Base-by-base conservation (phyloP, 2,113 vertebrate genomes). In the Pachycephala philippinensis region DNA sequence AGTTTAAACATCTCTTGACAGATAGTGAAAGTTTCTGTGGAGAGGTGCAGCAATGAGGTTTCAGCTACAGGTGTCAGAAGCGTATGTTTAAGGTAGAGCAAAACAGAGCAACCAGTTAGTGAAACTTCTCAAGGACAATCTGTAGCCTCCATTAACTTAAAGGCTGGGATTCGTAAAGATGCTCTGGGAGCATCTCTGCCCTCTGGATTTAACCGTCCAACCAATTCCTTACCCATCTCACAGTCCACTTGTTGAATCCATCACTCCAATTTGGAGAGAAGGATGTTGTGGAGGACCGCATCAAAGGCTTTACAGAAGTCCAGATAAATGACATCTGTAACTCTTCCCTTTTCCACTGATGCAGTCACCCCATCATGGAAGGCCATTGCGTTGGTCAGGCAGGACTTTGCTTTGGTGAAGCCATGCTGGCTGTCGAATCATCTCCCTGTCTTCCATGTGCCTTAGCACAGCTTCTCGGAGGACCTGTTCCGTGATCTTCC, bases 141-240 rank as follows among this genome's bases (percentile, higher is more conserved):
- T 44, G 21, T 39, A 39, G 31, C 20, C 19, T 90, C 24, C 3
- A 1, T 65, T 60, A 13, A 2, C 44, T n/a, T 56, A 27, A 26
- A 80, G 44, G 7, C 10, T 70, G 65, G 11, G 33, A 23, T 47
- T 94, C 11, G 3, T 64, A 8, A 82, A 77, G 59, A 49, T 33
- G 45, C 68, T 71, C 37, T 63, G 57, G 33, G 39, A 54, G 14
- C 28, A 53, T 33, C 27, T 53, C 19, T 78, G 6, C 15, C 19
- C 15, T 45, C 2, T 2, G 54, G 33, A 45, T 45, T 23, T 69
- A 28, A 23, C 27, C 0, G 0, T 69, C 54, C 19, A 53, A 15
- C 12, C 27, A 52, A 8, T 44, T 87, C 27, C 45, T 69, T 68
- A 45, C 21, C 54, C 45, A 44, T 77, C 18, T 59, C 6, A 23